A percentile compares a stretch with the other conserved stretches of the same genome.
phyloP scores from a whole-genome alignment of 2,797 vertebrate genomes.

The Distichodus sexfasciatus region DNA sequence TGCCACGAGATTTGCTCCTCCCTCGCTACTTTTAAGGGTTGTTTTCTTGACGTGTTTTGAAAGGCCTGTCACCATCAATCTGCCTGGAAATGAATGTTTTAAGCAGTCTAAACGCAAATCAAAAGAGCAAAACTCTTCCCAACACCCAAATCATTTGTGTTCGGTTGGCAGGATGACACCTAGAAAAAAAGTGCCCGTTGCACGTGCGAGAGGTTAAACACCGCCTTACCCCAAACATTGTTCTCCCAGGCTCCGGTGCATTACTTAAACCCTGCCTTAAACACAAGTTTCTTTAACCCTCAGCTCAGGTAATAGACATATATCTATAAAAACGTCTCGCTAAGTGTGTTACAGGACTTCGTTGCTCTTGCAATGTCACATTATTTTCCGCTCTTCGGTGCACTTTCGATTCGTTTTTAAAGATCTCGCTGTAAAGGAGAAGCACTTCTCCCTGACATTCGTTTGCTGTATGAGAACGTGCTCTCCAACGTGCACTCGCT shows the following conservation, averaged over 20 bases:
- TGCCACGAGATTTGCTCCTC: background rate
- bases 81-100: background rate
- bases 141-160: background rate
- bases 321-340: too few species aligned
- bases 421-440: too few species aligned
- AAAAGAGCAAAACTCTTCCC: background rate
- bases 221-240: background rate
- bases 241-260: background rate
- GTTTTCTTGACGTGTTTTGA: background rate
- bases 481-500: too few species aligned
- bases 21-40: background rate
- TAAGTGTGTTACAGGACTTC: too few species aligned
- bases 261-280: background rate
- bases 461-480: too few species aligned
- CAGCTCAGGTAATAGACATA: too few species aligned
- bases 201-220: slow-evolving; percentile 7
- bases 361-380: too few species aligned
- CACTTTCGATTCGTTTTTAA: too few species aligned
- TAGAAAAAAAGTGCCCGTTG: background rate
- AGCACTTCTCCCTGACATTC: too few species aligned
- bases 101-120: background rate
- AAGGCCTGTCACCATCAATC: slow-evolving; percentile 14
- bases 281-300: background rate
- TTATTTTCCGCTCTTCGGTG: too few species aligned
- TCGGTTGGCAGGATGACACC: background rate